phyloP scores from a whole-genome alignment of 2,888 invertebrate species.

The Xylophagus ater region DNA sequence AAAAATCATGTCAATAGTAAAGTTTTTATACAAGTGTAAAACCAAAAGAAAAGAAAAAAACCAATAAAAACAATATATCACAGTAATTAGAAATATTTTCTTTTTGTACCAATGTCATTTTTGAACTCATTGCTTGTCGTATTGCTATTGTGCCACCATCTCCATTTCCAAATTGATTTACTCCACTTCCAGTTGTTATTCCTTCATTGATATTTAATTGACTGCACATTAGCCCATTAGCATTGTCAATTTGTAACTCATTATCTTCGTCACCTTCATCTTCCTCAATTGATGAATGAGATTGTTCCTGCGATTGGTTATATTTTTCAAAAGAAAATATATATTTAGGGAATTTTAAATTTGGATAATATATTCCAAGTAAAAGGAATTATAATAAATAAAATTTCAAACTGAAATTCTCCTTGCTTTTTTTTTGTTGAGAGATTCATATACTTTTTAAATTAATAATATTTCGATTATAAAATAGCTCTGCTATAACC shows the following conservation, averaged over 20 bases:
- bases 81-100: background rate
- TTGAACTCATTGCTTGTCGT: conserved; percentile 22
- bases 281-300: conserved; percentile 41
- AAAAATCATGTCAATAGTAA: too few species aligned
- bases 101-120: conserved; percentile 24
- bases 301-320: conserved; percentile 34
- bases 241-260: conserved; percentile 17
- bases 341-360: too few species aligned
- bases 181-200: conserved; percentile 4
- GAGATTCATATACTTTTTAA: too few species aligned
- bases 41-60: too few species aligned
- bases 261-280: conserved; percentile 18
- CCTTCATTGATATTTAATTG: conserved; percentile 16
- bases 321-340: conserved; percentile 5
- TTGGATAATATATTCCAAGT: conserved; percentile 1
- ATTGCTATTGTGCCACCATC: conserved; percentile 25
- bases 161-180: conserved; percentile 8
- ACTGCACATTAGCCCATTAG: conserved; percentile 18
- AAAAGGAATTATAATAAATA: conserved; percentile 3
- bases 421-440: too few species aligned
- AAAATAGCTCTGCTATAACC: too few species aligned
- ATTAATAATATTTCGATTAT: too few species aligned
- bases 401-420: too few species aligned
- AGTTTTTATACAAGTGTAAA: too few species aligned
- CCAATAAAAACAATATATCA: too few species aligned